phyloP scores from a whole-genome alignment of 2,888 invertebrate genomes.

The Ceramica pisi region DNA sequence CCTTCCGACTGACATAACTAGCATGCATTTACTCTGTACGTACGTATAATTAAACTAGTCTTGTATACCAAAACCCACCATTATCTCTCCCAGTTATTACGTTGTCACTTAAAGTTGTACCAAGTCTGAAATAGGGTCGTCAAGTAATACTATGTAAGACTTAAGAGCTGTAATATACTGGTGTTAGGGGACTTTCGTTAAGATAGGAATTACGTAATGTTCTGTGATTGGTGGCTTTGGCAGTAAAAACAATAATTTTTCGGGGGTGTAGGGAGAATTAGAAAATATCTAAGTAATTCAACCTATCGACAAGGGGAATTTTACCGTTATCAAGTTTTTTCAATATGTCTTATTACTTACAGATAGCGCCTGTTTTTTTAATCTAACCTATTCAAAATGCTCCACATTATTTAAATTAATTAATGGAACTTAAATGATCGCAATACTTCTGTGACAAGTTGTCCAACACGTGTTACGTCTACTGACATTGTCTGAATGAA shows the following conservation, averaged over 20 bases:
- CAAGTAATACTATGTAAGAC: conserved; percentile 16
- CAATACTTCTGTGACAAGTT: too few relatives aligned
- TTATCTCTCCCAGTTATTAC: conserved; percentile 37
- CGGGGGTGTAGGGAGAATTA: background rate
- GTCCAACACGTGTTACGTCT: too few relatives aligned
- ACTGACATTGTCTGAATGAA: too few relatives aligned
- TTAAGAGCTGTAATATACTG: conserved; percentile 30
- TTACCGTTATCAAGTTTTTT: too few relatives aligned
- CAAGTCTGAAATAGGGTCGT: conserved; percentile 40
- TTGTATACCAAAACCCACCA: conserved; percentile 4
- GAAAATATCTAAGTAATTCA: background rate
- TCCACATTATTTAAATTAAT: too few relatives aligned
- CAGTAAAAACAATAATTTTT: background rate
- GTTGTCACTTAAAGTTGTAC: conserved; percentile 31
- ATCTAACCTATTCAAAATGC: too few relatives aligned
- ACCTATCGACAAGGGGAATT: background rate
- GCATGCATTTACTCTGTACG: conserved; percentile 1
- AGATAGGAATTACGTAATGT: conserved; percentile 9
- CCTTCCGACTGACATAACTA: conserved; percentile 7
- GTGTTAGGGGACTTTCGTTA: conserved; percentile 7
- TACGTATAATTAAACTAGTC: conserved; percentile 10
- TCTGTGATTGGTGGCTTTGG: conserved; percentile 1
- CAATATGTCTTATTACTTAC: too few relatives aligned
- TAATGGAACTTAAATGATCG: too few relatives aligned
- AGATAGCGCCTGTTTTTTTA: too few relatives aligned